Percentiles rank a stretch among this genome's conserved stretches.
These are phyloP conservation scores for Gallinago media DNA, from an alignment of 2,113 vertebrate species.

Conservation along the genomic window DNA sequence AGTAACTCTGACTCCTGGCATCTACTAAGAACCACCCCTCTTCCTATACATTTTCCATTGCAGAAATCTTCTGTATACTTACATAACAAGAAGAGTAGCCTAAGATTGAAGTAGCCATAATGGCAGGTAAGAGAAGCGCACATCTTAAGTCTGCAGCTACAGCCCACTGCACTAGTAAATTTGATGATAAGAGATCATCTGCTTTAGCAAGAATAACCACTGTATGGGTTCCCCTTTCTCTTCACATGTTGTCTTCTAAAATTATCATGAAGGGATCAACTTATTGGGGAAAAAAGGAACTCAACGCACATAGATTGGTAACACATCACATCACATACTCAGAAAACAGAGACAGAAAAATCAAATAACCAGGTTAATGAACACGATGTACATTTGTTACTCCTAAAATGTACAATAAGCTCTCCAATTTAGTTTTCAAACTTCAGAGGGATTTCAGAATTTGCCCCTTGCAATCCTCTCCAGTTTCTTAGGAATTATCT, in stretches of 20 bases:
- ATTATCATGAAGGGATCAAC: not conserved
- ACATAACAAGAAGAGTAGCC: not conserved
- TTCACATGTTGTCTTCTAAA: not conserved
- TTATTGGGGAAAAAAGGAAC: not conserved
- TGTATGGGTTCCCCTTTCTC: not conserved
- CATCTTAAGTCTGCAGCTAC: not conserved
- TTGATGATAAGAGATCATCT: not conserved
- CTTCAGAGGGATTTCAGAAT: not conserved
- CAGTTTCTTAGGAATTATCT: not conserved
- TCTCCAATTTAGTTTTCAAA: not conserved
- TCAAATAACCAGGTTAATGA: not conserved
- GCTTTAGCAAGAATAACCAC: not conserved
- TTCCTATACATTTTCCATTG: not conserved
- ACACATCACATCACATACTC: not conserved
- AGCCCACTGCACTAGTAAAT: not conserved
- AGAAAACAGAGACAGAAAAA: not conserved
- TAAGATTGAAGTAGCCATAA: not conserved
- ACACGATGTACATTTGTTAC: not conserved
- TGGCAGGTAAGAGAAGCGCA: not conserved
- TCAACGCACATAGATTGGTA: not conserved
- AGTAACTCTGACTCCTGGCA: not conserved
- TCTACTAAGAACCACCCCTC: not conserved
- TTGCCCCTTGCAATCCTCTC: not conserved
- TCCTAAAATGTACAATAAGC: not conserved
- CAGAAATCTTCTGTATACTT: not conserved